Evolutionary conservation across 2,888 invertebrate genomes (phyloP).

Genomic region (Luperina testacea): DNA sequence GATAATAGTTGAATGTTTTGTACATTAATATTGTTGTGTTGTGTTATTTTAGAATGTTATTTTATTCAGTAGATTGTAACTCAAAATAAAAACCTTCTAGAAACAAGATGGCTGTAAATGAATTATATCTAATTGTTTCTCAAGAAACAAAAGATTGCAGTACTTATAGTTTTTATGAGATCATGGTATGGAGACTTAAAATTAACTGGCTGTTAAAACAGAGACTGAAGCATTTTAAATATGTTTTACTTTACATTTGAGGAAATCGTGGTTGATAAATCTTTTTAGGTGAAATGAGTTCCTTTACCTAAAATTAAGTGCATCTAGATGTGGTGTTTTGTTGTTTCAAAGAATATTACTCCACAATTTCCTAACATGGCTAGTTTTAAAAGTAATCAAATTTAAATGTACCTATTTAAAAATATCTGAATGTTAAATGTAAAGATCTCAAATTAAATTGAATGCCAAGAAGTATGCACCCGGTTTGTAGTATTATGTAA

Average conservation of each 20-base stretch:
- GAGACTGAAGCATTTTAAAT: constrained; percentile 53
- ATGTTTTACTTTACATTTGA: constrained; percentile 37
- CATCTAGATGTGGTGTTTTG: constrained; percentile 15
- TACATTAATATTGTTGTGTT: constrained; percentile 62
- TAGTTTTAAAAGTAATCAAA: constrained; percentile 44
- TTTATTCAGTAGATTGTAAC: constrained; percentile 51
- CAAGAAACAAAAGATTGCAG: constrained; percentile 29
- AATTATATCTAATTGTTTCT: constrained; percentile 4
- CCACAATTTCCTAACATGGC: constrained; percentile 13
- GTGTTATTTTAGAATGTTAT: constrained; percentile 53
- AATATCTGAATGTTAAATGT: constrained; percentile 54
- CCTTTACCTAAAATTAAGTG: constrained; percentile 35
- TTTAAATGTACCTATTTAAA: constrained; percentile 37
- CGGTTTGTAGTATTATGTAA: constrained; percentile 19
- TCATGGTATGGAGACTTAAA: constrained; percentile 22
- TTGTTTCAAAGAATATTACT: constrained; percentile 23
- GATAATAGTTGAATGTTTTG: constrained; percentile 53
- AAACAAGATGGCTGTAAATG: constrained; percentile 17
- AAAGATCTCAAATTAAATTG: constrained; percentile 42
- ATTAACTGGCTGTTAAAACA: constrained; percentile 45
- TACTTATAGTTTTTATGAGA: constrained; percentile 12
- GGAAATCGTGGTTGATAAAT: constrained; percentile 17
- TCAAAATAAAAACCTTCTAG: constrained; percentile 34
- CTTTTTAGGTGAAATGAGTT: constrained; percentile 33
- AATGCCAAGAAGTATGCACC: constrained; percentile 23